Conservation (phyloP, 2,888 invertebrate genomes). For the Brassicogethes aeneus region DNA sequence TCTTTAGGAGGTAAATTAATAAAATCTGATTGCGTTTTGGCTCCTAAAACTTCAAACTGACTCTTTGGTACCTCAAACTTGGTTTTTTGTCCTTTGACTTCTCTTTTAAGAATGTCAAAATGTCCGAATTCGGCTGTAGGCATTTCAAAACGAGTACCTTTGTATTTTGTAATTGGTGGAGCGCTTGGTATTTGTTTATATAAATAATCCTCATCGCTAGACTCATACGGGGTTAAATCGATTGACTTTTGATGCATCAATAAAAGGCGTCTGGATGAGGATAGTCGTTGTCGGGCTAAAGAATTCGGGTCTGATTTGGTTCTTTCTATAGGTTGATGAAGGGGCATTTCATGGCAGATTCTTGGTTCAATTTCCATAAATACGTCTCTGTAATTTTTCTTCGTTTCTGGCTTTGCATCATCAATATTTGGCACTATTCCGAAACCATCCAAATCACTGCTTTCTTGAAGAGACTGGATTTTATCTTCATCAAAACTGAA, state of each 20-base stretch:
- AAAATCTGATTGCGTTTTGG: slow-evolving; percentile 40
- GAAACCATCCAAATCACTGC: slow-evolving; percentile 30
- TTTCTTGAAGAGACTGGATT: slow-evolving; percentile 60
- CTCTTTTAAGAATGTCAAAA: slow-evolving; percentile 50
- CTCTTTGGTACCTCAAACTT: slow-evolving; percentile 65
- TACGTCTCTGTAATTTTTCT: slow-evolving; percentile 37
- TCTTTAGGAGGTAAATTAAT: slow-evolving; percentile 43
- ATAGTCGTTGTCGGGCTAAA: slow-evolving; percentile 61
- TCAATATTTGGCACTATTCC: slow-evolving; percentile 35
- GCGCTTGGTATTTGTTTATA: slow-evolving; percentile 66
- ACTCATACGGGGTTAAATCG: slow-evolving; percentile 75
- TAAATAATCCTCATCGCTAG: slow-evolving; percentile 74
- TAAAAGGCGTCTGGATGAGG: slow-evolving; percentile 66
- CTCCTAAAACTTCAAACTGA: slow-evolving; percentile 55
- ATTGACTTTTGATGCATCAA: slow-evolving; percentile 81
- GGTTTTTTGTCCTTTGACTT: slow-evolving; percentile 46
- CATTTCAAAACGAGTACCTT: slow-evolving; percentile 38
- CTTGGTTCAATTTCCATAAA: slow-evolving; percentile 62
- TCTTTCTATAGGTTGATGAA: slow-evolving; percentile 68
- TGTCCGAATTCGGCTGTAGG: slow-evolving; percentile 49
- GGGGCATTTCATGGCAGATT: slow-evolving; percentile 34
- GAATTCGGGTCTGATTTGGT: slow-evolving; percentile 83
- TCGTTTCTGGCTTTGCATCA: slow-evolving; percentile 22
- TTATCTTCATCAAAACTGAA: slow-evolving; percentile 71
- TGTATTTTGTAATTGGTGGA: slow-evolving; percentile 59